Conservation (phyloP, 2,888 invertebrate species). For the Acrocyrtus sp. region DNA sequence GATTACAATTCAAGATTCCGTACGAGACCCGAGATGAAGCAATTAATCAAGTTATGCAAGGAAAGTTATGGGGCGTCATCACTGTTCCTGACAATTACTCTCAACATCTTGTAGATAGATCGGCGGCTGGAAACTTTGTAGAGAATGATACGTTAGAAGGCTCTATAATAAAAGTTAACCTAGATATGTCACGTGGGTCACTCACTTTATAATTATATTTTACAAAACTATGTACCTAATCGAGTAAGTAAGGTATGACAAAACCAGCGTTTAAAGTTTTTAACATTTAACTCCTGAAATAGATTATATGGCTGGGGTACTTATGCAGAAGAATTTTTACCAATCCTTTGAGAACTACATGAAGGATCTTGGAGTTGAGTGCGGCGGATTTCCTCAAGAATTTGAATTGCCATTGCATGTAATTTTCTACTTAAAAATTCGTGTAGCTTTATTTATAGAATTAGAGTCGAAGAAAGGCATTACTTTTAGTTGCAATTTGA, state of each 20-base stretch:
- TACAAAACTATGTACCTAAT: too few species aligned
- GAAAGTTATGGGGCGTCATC: slow-evolving; percentile 21
- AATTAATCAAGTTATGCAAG: neutral
- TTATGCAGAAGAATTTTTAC: slow-evolving; percentile 25
- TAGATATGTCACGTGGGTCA: slow-evolving; percentile 38
- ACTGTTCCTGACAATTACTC: slow-evolving; percentile 34
- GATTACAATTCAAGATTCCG: slow-evolving; percentile 10
- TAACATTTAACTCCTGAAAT: neutral
- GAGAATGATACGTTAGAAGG: slow-evolving; percentile 24
- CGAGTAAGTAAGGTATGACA: too few species aligned
- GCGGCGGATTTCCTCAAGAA: slow-evolving; percentile 21
- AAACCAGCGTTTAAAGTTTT: too few species aligned
- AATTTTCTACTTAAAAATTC: too few species aligned
- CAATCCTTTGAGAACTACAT: slow-evolving; percentile 26
- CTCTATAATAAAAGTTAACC: slow-evolving; percentile 12
- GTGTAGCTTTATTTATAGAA: too few species aligned
- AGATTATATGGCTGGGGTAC: slow-evolving; percentile 35
- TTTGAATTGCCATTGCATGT: slow-evolving; percentile 23
- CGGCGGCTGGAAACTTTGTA: slow-evolving; percentile 29
- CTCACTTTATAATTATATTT: too few species aligned
- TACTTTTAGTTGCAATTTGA: too few species aligned
- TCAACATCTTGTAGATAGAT: slow-evolving; percentile 23
- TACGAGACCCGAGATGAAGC: slow-evolving; percentile 21
- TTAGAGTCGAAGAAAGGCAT: too few species aligned
- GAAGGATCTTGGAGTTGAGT: slow-evolving; percentile 25